These are phyloP conservation scores for Phymatocera aterrima DNA, from an alignment of 2,888 invertebrate genomes.

Conservation along the genomic window DNA sequence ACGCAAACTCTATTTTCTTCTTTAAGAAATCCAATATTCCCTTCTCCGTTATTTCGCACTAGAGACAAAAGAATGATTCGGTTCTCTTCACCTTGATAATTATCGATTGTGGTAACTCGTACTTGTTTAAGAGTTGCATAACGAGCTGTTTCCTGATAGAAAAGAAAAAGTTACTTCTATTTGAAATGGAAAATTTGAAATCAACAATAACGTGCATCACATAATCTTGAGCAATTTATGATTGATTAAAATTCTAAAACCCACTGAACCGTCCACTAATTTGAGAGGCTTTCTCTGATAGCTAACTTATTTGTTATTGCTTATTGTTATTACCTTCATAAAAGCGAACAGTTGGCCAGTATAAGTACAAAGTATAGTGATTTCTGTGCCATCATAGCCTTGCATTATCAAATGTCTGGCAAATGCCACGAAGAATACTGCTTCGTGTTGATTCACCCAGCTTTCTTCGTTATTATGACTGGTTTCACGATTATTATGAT, in stretches of 20 bases:
- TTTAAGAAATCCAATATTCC: constrained; percentile 83
- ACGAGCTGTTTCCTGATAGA: constrained; percentile 19
- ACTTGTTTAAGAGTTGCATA: constrained; percentile 64
- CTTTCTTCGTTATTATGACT: constrained; percentile 39
- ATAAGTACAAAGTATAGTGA: constrained; percentile 50
- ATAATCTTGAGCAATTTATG: background rate
- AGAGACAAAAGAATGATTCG: constrained; percentile 87
- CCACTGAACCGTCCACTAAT: background rate
- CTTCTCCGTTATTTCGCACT: constrained; percentile 84
- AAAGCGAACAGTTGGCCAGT: constrained; percentile 46
- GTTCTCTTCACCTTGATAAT: constrained; percentile 89
- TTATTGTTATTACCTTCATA: constrained; percentile 32
- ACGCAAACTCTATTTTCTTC: constrained; percentile 86
- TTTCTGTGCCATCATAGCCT: constrained; percentile 46
- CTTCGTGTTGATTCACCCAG: constrained; percentile 47
- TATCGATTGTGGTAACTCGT: constrained; percentile 83
- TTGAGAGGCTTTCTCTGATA: background rate
- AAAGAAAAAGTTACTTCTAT: background rate
- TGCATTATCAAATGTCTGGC: constrained; percentile 47
- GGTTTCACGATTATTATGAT: constrained; percentile 41
- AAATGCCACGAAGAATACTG: constrained; percentile 43
- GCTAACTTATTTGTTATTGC: background rate
- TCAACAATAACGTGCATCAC: too few species aligned
- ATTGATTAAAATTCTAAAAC: too few species aligned
- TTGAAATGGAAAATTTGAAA: background rate